Evolutionary conservation across 2,797 vertebrate genomes (phyloP).

Genomic region (Alcedo atthis): DNA sequence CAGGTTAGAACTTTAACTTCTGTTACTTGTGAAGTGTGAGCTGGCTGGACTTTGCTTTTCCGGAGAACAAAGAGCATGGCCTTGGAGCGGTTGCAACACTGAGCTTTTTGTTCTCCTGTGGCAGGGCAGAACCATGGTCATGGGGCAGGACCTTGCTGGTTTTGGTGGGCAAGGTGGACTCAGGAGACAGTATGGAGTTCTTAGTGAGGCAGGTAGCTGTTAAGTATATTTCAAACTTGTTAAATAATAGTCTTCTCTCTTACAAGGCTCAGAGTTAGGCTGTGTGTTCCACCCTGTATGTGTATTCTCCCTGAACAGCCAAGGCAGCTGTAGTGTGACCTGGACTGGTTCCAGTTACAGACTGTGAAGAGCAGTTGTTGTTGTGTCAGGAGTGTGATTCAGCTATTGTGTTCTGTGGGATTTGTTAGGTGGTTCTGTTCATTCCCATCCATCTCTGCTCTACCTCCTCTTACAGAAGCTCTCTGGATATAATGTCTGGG

Average conservation of each 20-base stretch:
- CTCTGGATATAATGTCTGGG: neutral
- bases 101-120: neutral
- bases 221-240: neutral
- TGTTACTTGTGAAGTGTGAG: neutral
- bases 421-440: neutral
- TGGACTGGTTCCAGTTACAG: neutral
- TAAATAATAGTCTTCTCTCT: neutral
- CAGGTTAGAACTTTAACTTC: constrained; percentile 29
- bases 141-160: neutral
- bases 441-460: neutral
- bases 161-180: neutral
- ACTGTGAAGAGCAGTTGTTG: neutral
- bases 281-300: neutral
- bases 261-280: neutral
- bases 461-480: neutral
- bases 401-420: neutral
- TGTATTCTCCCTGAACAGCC: neutral
- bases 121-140: neutral
- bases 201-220: neutral
- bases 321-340: neutral
- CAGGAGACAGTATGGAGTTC: neutral
- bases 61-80: neutral
- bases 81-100: neutral
- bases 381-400: neutral
- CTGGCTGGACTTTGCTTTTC: constrained; percentile 28